Conservation (phyloP, 2,888 invertebrate genomes). For the Leptopterna dolabrata region DNA sequence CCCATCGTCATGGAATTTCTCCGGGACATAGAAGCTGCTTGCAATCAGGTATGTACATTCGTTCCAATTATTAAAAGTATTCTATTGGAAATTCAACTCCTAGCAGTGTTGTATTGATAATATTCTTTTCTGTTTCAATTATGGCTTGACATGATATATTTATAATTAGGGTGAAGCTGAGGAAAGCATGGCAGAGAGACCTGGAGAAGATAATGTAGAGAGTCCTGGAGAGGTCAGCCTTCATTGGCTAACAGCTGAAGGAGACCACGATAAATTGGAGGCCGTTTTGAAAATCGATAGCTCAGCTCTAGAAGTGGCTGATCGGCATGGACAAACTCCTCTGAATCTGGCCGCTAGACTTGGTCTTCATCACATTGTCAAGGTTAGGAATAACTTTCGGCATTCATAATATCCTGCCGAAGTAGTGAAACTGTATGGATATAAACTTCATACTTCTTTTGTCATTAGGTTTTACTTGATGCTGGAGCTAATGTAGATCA, state of each 20-base stretch:
- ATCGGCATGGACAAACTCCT: constrained; percentile 86
- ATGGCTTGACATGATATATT: too few relatives aligned
- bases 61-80: neutral
- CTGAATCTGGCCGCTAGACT: constrained; percentile 87
- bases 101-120: neutral
- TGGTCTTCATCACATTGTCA: constrained; percentile 79
- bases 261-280: constrained; percentile 76
- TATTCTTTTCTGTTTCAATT: neutral
- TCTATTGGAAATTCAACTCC: neutral
- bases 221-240: constrained; percentile 71
- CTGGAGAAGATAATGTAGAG: constrained; percentile 30
- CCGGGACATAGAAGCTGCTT: constrained; percentile 59
- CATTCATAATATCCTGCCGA: neutral
- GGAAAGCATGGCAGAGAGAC: constrained; percentile 56
- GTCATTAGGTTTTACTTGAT: constrained; percentile 68
- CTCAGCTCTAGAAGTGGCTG: constrained; percentile 73
- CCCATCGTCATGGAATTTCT: constrained; percentile 57
- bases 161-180: constrained; percentile 54
- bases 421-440: too few relatives aligned
- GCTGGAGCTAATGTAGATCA: constrained; percentile 80
- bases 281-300: constrained; percentile 72
- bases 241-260: constrained; percentile 81
- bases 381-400: constrained; percentile 66
- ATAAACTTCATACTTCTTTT: neutral
- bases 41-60: constrained; percentile 56